Evolutionary conservation across 1,140 invertebrate genomes (phyloP), one percentile per base, ranked within the genome.

Genomic region (Centruroides vittatus): DNA sequence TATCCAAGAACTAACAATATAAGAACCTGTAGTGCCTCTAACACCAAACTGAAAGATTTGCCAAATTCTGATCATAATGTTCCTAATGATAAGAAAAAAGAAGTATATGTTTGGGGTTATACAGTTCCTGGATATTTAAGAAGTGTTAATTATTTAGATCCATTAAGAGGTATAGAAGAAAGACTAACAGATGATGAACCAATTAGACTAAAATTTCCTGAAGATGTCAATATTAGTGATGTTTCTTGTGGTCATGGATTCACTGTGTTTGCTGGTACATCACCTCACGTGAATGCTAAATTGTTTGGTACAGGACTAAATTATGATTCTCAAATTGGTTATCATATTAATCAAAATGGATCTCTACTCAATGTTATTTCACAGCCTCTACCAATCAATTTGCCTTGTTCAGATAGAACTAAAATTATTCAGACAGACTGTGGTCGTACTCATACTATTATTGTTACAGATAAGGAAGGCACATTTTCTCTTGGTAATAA

Each of bases 221-320:
- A 41, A 41, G 41, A 41, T 41, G 8, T 41, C 3, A 8, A 41
- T 8, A 41, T 41, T 41, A 41, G 5, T 41, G 78, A 89, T 69
- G 75, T 92, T 55, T 81, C 86, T 1, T 86, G 84, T 75, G 93
- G 93, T 1, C 94, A 93, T 77, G 93, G 93, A 9, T 98, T 95
- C 71, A 88, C 90, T 13, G 79, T 85, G 0, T 85, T 87, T 72
- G 82, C 83, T n/a, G 81, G 87, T 0, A 79, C 83, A 52, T 78
- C 78, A 9, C 76, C 81, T 10, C 78, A 82, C 55, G 75, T 81
- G 36, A 41, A 79, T 46, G 57, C 66, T 67, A 83, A 86, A 71
- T 73, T 96, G 3, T 93, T 88, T 78, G 93, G 91, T 0, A 85
- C 83, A 65, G 94, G 94, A 2, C 79, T 96, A 41, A 97, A 97